Percentiles rank a stretch among this genome's conserved stretches.
Conservation (phyloP, 2,888 invertebrate genomes). For the Lottia scabra region DNA sequence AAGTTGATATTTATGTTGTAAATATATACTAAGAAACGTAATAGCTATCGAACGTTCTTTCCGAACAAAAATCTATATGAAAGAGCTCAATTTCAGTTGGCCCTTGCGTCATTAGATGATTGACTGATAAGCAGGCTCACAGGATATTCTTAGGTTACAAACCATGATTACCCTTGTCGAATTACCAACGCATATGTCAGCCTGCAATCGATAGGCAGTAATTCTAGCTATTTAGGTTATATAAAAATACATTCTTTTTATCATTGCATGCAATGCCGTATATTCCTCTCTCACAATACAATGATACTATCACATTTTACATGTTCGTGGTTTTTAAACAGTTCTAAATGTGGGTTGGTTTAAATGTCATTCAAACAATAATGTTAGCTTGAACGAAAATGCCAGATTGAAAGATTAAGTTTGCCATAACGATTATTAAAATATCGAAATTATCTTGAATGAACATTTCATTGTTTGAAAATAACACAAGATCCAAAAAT, state of each 20-base stretch:
- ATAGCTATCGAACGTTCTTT: not conserved
- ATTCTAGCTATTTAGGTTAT: conserved; percentile 7
- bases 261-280: not conserved
- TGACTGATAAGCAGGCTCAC: conserved; percentile 7
- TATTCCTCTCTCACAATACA: no score
- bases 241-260: not conserved
- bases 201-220: conserved; percentile 2
- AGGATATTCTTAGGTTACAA: conserved; percentile 3
- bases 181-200: conserved; percentile 4
- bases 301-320: no score
- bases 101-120: conserved; percentile 7
- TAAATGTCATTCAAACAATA: no score
- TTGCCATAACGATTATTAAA: no score
- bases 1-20: not conserved
- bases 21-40: not conserved
- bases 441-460: no score
- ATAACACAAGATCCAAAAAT: no score
- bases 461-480: no score
- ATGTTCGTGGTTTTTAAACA: no score
- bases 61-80: conserved; percentile 3
- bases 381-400: no score
- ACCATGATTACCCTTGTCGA: not conserved
- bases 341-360: no score
- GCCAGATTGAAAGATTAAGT: no score
- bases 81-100: conserved; percentile 4